Evolutionary conservation across 2,888 invertebrate species (phyloP).

Genomic region (Acleris emargana): DNA sequence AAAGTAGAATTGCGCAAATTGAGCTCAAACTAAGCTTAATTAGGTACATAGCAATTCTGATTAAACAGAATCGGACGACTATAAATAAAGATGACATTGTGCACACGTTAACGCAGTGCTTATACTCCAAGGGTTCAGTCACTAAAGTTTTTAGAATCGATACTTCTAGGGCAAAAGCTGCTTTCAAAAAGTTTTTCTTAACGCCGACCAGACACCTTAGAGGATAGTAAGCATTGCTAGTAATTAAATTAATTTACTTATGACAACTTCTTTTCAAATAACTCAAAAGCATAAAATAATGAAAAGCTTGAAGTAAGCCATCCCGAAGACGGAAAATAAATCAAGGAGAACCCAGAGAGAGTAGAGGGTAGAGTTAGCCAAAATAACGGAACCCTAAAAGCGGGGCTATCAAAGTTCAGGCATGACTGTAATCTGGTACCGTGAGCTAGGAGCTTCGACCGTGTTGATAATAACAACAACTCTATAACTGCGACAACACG

Average conservation of each 20-base stretch:
- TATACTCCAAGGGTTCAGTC: not conserved
- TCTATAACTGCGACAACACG: constrained; percentile 44
- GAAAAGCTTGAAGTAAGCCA: not conserved
- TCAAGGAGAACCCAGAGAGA: not conserved
- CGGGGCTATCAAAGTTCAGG: constrained; percentile 70
- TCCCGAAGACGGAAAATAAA: not conserved
- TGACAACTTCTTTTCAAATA: no score
- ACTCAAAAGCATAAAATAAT: no score
- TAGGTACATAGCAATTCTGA: not conserved
- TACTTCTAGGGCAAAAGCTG: no score
- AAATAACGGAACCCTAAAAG: constrained; percentile 47
- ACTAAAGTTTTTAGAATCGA: not conserved
- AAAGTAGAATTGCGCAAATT: not conserved
- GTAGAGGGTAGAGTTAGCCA: not conserved
- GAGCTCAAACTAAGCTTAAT: not conserved
- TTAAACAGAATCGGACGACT: constrained; percentile 1
- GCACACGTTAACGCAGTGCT: not conserved
- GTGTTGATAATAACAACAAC: constrained; percentile 67
- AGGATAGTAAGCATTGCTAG: no score
- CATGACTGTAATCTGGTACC: constrained; percentile 67
- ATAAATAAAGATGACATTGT: constrained; percentile 14
- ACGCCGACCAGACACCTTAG: no score
- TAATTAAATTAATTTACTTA: no score
- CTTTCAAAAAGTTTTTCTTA: no score
- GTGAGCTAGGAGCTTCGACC: constrained; percentile 74